These are phyloP conservation scores for Callipepla squamata DNA, from an alignment of 2,113 vertebrate genomes.

Conservation along the genomic window DNA sequence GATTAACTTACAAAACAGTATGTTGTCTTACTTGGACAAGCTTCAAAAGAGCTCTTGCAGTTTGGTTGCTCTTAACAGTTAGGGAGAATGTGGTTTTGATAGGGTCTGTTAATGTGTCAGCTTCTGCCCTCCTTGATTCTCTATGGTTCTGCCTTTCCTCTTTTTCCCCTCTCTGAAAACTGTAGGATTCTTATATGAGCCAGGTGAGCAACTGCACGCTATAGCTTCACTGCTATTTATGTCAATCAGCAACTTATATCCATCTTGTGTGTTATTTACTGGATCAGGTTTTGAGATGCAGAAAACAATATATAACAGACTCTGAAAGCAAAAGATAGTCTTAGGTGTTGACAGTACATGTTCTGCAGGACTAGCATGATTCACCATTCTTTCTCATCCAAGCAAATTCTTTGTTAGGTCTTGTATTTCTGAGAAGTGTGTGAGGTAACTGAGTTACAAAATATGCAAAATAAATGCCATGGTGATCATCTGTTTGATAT, in stretches of 20 bases:
- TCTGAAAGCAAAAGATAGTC: background rate
- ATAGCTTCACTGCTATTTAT: background rate
- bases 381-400: background rate
- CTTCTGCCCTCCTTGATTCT: fast-evolving
- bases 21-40: background rate
- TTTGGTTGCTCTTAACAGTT: background rate
- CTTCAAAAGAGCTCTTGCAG: background rate
- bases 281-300: background rate
- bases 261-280: background rate
- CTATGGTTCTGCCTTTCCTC: background rate
- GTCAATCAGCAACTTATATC: background rate
- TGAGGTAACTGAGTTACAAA: slow-evolving; percentile 32
- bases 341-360: background rate
- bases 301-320: background rate
- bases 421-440: slow-evolving; percentile 17
- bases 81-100: fast-evolving
- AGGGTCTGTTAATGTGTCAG: background rate
- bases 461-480: background rate
- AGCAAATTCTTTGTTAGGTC: slow-evolving; percentile 33
- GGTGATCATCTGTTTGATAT: slow-evolving; percentile 22
- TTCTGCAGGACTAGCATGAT: slow-evolving; percentile 22
- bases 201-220: background rate
- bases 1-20: background rate
- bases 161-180: background rate
- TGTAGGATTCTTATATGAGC: background rate